phyloP scores from a whole-genome alignment of 1,140 invertebrate species.

The Drosophila triauraria region DNA sequence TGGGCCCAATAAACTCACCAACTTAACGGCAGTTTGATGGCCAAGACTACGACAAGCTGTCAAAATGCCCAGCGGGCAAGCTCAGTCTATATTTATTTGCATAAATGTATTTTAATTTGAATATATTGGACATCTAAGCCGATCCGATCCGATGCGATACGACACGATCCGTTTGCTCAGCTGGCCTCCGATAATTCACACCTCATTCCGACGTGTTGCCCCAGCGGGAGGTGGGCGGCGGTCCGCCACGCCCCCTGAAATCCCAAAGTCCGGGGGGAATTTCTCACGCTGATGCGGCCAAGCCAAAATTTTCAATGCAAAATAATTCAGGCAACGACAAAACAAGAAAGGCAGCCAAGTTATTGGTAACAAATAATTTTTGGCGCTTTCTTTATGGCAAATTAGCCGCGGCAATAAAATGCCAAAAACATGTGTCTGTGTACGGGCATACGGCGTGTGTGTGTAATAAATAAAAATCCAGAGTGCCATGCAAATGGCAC shows the following conservation, averaged over 20 bases:
- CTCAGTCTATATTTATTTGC: constrained; percentile 62
- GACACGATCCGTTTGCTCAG: constrained; percentile 22
- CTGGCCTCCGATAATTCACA: constrained; percentile 71
- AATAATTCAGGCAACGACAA: constrained; percentile 51
- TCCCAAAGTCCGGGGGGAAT: constrained; percentile 30
- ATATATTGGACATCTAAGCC: constrained; percentile 64
- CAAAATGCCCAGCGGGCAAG: constrained; percentile 59
- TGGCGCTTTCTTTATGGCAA: constrained; percentile 76
- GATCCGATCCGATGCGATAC: constrained; percentile 24
- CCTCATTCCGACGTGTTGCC: constrained; percentile 59
- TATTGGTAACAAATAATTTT: constrained; percentile 65
- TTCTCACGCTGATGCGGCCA: constrained; percentile 65
- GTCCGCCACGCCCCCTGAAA: neutral
- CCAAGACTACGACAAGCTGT: constrained; percentile 65
- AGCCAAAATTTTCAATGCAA: constrained; percentile 65
- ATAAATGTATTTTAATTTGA: constrained; percentile 73
- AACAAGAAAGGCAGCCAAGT: constrained; percentile 50
- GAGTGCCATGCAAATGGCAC: constrained; percentile 73
- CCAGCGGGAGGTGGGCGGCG: constrained; percentile 13
- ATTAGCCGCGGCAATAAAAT: constrained; percentile 77
- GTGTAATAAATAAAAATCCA: constrained; percentile 72
- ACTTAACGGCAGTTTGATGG: constrained; percentile 78
- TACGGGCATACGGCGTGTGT: constrained; percentile 24
- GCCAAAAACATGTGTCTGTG: constrained; percentile 52
- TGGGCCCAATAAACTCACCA: constrained; percentile 61